Evolutionary conservation across 2,797 vertebrate genomes (phyloP), one percentile per base, ranked within the genome.

Genomic region (Pterois miles): DNA sequence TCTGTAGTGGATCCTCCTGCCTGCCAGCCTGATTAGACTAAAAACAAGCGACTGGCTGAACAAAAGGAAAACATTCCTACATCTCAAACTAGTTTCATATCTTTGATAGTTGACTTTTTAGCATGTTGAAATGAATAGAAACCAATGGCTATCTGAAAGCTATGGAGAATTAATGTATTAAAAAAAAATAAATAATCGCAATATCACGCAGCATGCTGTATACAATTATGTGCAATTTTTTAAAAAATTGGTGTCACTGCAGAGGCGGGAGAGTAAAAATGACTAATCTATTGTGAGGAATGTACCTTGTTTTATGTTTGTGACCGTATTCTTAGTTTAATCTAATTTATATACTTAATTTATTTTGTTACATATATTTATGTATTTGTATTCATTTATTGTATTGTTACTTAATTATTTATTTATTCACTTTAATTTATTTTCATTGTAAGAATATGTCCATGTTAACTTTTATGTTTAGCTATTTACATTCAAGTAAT

Each of bases 11-110:
- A 71, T 69, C 50, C 14, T 50, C 38, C 16, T 52, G 23, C 54
- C 59, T 56, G 54, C 53, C 53, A 56, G 27, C 36, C 78, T 78
- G 72, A 74, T 82, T 62, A 73, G 38, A 65, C 20, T 58, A 31
- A 62, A 59, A 58, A 59, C 50, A 79, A 74, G 40, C 54, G 27
- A 53, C 27, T 38, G 50, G 59, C 31, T 54, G 31, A 74, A 62
- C 59, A 59, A 63, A 59, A 34, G 27, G 12, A 6, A 56, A 63
- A 63, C 23, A n/a, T 29, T 31, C 5, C 23, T 33, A 9, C 5
- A 48, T 38, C 23, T n/a, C 1, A 25, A 46, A 9, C 4, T 18
- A 13, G 10, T 38, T 58, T 29, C 6, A n/a, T 6, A 8, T 64
- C 31, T 66, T 27, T 34, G 48, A 67, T 34, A 20, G 22, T 12